These are phyloP conservation scores for Apamea crenata DNA, from an alignment of 2,888 invertebrate genomes.

Conservation along the genomic window DNA sequence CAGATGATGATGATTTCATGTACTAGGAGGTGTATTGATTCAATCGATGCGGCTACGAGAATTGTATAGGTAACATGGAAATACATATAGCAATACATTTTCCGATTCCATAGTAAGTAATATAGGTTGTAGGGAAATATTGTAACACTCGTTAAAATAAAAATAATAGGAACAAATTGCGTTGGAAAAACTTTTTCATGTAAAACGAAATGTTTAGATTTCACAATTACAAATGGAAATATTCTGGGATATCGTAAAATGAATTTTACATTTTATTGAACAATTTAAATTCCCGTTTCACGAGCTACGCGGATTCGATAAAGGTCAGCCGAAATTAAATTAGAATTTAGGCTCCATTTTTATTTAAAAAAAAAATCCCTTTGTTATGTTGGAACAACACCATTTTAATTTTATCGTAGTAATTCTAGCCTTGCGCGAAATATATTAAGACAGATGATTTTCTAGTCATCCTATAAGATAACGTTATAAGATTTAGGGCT, in stretches of 20 bases:
- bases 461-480: slow-evolving; percentile 1
- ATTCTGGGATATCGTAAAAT: slow-evolving; percentile 53
- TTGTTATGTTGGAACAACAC: slow-evolving; percentile 10
- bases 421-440: background rate
- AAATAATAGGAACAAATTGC: slow-evolving; percentile 22
- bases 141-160: slow-evolving; percentile 7
- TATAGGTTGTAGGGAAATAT: background rate
- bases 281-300: slow-evolving; percentile 52
- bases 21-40: background rate
- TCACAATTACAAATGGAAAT: slow-evolving; percentile 52
- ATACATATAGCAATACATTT: too few relatives aligned
- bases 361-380: too few relatives aligned
- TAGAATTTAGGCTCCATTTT: slow-evolving; percentile 41
- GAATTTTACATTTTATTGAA: slow-evolving; percentile 59
- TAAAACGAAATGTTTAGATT: slow-evolving; percentile 28
- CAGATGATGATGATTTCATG: too few relatives aligned
- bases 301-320: slow-evolving; percentile 50
- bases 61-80: background rate
- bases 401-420: slow-evolving; percentile 18
- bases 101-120: background rate
- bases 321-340: slow-evolving; percentile 61
- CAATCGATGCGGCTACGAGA: background rate
- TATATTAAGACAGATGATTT: background rate
- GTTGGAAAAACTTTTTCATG: background rate
- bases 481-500: background rate